Evolutionary conservation across 2,797 vertebrate species (phyloP).

Genomic region (Neostethus bicornis): DNA sequence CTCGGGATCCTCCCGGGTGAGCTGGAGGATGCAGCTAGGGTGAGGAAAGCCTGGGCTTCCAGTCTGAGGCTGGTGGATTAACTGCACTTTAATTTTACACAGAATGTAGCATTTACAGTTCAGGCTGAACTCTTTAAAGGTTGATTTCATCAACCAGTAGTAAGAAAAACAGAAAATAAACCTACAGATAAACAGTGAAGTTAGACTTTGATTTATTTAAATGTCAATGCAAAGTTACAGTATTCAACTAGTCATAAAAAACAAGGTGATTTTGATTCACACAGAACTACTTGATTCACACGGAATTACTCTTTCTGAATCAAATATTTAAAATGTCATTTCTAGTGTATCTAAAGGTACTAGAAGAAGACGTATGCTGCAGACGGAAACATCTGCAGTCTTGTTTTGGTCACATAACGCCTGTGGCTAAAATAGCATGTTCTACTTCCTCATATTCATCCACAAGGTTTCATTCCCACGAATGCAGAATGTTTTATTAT

Average conservation of each 20-base stretch:
- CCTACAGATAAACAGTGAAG: not conserved
- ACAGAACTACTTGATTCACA: not conserved
- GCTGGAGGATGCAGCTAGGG: too few species aligned
- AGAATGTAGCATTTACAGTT: too few species aligned
- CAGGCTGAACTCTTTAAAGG: too few species aligned
- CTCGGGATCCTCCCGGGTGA: too few species aligned
- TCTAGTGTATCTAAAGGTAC: conserved; percentile 8
- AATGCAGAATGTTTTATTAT: conserved; percentile 38
- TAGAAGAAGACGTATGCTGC: conserved; percentile 16
- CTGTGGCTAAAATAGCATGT: conserved; percentile 3
- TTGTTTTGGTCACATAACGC: conserved; percentile 13
- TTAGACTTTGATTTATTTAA: not conserved
- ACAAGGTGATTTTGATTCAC: not conserved
- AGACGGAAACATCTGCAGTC: conserved; percentile 1
- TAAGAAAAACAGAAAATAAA: too few species aligned
- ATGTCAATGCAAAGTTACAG: not conserved
- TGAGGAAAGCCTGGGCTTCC: too few species aligned
- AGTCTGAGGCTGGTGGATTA: too few species aligned
- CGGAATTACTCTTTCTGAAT: too few species aligned
- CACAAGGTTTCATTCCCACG: not conserved
- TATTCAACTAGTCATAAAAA: not conserved
- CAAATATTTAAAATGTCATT: not conserved
- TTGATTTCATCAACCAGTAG: too few species aligned
- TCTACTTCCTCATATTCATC: conserved; percentile 10
- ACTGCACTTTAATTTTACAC: too few species aligned